These are phyloP conservation scores for Cliona cf. orientalis DNA, from an alignment of 37 sponge, comb jelly and placozoan genomes.

Conservation along the genomic window DNA sequence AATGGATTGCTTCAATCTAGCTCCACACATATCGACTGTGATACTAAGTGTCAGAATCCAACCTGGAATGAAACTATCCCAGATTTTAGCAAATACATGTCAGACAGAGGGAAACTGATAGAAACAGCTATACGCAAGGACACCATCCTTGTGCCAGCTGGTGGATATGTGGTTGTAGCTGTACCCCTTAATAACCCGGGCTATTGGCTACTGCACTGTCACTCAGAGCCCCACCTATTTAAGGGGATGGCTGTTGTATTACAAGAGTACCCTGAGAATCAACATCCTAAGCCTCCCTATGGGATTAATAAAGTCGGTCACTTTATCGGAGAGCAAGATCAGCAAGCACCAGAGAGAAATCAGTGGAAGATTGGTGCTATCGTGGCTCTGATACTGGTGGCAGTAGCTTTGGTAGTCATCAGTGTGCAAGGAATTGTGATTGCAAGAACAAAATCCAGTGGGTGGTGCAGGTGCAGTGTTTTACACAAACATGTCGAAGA, in stretches of 20 bases:
- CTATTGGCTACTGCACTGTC: slow-evolving; percentile 93
- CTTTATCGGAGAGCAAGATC: too few species aligned
- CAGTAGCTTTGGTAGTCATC: too few species aligned
- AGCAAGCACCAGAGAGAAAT: too few species aligned
- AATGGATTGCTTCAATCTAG: background rate
- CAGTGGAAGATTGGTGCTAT: too few species aligned
- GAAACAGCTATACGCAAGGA: slow-evolving; percentile 64
- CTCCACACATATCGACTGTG: slow-evolving; percentile 36
- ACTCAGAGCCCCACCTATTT: slow-evolving; percentile 81
- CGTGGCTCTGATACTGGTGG: too few species aligned
- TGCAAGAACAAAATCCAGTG: too few species aligned
- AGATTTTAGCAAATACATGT: too few species aligned
- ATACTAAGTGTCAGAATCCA: slow-evolving; percentile 27
- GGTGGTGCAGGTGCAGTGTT: too few species aligned
- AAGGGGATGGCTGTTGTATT: slow-evolving; percentile 86
- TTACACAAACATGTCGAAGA: too few species aligned
- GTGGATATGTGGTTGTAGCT: slow-evolving; percentile 83
- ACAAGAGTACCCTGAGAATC: slow-evolving; percentile 27
- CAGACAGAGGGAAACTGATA: too few species aligned
- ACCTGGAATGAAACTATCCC: background rate
- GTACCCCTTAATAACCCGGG: slow-evolving; percentile 87
- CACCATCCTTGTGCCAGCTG: slow-evolving; percentile 87
- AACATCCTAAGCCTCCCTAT: slow-evolving; percentile 23
- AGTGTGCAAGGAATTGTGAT: too few species aligned
- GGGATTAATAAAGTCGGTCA: slow-evolving; percentile 20